Evolutionary conservation across 2,113 vertebrate species (phyloP).

Genomic region (Narcine bancroftii): DNA sequence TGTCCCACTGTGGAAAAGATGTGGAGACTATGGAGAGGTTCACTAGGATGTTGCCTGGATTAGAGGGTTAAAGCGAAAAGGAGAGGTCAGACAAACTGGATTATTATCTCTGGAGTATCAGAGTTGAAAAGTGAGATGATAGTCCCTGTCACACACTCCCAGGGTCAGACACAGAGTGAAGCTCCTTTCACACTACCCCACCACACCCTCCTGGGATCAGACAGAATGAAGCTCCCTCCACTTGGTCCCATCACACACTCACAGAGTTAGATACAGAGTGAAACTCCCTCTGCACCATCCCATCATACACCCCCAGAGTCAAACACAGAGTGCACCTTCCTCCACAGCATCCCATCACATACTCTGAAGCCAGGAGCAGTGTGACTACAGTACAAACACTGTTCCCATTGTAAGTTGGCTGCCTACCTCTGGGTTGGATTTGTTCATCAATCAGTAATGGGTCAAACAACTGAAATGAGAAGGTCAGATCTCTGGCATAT

Average conservation of each 20-base stretch:
- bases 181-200: neutral
- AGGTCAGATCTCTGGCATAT: neutral
- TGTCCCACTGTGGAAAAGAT: too few species aligned
- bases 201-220: neutral
- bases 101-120: too few species aligned
- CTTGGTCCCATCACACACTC: neutral
- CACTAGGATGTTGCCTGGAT: too few species aligned
- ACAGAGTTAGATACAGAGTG: too few species aligned
- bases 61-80: too few species aligned
- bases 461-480: neutral
- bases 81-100: too few species aligned
- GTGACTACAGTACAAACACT: neutral
- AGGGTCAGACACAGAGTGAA: too few species aligned
- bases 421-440: neutral
- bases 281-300: neutral
- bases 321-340: too few species aligned
- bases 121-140: too few species aligned
- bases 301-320: neutral
- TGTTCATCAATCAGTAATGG: neutral
- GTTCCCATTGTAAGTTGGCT: neutral
- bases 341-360: neutral
- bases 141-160: too few species aligned
- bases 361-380: neutral
- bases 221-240: too few species aligned
- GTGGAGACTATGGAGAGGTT: too few species aligned